Percentiles rank a stretch among this genome's conserved stretches.
Conservation (phyloP, 1,140 invertebrate genomes). For the Cylas formicarius region DNA sequence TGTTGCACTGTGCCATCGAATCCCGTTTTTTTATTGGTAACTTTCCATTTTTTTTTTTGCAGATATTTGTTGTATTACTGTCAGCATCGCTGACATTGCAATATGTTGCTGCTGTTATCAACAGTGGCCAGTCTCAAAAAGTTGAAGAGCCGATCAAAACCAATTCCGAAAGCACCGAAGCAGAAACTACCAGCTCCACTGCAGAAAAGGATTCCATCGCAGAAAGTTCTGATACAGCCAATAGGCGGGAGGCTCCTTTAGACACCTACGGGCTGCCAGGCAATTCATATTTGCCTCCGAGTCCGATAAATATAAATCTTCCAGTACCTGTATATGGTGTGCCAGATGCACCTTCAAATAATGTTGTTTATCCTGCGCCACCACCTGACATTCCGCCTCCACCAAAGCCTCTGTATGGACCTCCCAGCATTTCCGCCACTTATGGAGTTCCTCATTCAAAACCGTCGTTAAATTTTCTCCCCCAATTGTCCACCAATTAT, state of each 20-base stretch:
- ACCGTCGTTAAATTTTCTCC: not conserved
- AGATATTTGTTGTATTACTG: conserved; percentile 34
- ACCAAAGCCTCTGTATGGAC: conserved; percentile 20
- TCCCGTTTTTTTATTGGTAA: conserved; percentile 1
- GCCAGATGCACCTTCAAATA: conserved; percentile 42
- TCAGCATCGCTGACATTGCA: conserved; percentile 27
- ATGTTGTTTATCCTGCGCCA: conserved; percentile 44
- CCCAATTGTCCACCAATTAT: conserved; percentile 30
- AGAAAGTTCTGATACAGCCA: conserved; percentile 36
- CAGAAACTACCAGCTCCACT: conserved; percentile 1
- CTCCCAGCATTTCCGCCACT: conserved; percentile 18
- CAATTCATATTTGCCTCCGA: conserved; percentile 37
- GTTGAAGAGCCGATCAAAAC: conserved; percentile 18
- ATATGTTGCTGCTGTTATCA: conserved; percentile 36
- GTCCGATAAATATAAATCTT: conserved; percentile 41
- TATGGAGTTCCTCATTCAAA: conserved; percentile 39
- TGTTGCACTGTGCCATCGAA: conserved; percentile 9
- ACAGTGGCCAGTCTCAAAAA: conserved; percentile 29
- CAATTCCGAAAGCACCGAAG: conserved; percentile 25
- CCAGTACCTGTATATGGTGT: conserved; percentile 50
- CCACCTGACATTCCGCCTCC: conserved; percentile 44
- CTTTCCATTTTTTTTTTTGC: conserved; percentile 24
- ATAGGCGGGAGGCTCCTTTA: conserved; percentile 46
- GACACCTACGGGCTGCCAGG: conserved; percentile 46
- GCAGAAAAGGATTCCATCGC: conserved; percentile 7